Conservation (phyloP, 1,140 invertebrate genomes). For the Macrobrachium rosenbergii region DNA sequence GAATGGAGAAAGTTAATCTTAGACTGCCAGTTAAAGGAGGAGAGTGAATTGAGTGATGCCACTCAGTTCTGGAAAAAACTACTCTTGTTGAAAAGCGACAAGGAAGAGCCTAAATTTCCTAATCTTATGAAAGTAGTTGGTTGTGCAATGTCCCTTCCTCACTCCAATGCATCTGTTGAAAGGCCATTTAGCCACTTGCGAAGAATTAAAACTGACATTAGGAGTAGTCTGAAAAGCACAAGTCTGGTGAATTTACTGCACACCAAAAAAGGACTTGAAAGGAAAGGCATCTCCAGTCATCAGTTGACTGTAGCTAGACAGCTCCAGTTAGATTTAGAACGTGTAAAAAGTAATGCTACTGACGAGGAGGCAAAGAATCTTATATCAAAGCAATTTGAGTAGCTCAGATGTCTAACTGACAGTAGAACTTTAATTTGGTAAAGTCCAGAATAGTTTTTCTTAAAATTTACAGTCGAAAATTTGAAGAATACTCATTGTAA, state of each 20-base stretch:
- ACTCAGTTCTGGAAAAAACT: constrained; percentile 37
- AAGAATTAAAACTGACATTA: constrained; percentile 40
- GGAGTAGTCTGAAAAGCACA: constrained; percentile 20
- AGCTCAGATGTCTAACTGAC: neutral
- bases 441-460: neutral
- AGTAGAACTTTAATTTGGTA: neutral
- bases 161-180: constrained; percentile 32
- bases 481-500: neutral
- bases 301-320: neutral
- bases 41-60: constrained; percentile 10
- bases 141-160: constrained; percentile 23
- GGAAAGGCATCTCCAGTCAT: neutral
- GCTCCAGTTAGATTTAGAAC: neutral
- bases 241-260: constrained; percentile 21
- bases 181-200: constrained; percentile 25
- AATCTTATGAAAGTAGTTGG: constrained; percentile 41
- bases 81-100: constrained; percentile 15
- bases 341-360: constrained; percentile 1
- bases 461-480: neutral
- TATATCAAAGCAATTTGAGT: constrained; percentile 24
- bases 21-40: constrained; percentile 32
- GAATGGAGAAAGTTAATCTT: constrained; percentile 26
- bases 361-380: constrained; percentile 7
- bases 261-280: constrained; percentile 31
- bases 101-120: constrained; percentile 21